Evolutionary conservation across 1,140 invertebrate species (phyloP), one percentile per base, ranked within the genome.

Genomic region (Leptinotarsa defecta): DNA sequence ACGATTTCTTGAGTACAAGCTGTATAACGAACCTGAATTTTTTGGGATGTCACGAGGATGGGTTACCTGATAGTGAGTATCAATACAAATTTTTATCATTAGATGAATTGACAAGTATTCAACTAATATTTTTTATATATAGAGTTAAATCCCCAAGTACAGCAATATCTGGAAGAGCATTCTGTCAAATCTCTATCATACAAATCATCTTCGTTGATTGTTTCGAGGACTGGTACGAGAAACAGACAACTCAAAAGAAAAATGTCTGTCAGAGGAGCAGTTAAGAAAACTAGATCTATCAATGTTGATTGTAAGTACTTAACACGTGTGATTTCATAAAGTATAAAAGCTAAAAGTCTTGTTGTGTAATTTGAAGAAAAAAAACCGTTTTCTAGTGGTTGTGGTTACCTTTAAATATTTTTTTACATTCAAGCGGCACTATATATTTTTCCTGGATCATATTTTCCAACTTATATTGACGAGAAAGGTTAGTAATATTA

Each of bases 11-110:
- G 15, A 98, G 92, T 77, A 99, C 97, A 0, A 98, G 97, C 3
- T 98, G 96, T 81, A 94, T 99, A 22, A 98, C 96, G 0, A 97
- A 97, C 86, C 87, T 99, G 48, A 98, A 94, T 86, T 99, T 99
- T 84, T 86, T 98, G 67, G 94, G 95, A 43, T 96, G 94, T 85
- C 92, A 95, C 63, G 96, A 98, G 86, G 94, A 96, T 70, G 95
- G 95, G 17, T 90, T 94, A 84, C 95, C 95, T 27, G 95, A 97
- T 82, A 93, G 90, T 87, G 85, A 87, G 87, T 87, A 62, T 73
- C 6, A 49, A 19, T 0, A 13, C 11, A 65, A 65, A 34, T 65
- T 0, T 65, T 20, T 19, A 65, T 22, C 17, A 24, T 24, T 65
- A 19, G 6, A 65, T 34, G 48, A 17, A 20, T 48, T 49, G 48